Conservation (phyloP, 2,888 invertebrate genomes). For the Ptychoptera contaminata region DNA sequence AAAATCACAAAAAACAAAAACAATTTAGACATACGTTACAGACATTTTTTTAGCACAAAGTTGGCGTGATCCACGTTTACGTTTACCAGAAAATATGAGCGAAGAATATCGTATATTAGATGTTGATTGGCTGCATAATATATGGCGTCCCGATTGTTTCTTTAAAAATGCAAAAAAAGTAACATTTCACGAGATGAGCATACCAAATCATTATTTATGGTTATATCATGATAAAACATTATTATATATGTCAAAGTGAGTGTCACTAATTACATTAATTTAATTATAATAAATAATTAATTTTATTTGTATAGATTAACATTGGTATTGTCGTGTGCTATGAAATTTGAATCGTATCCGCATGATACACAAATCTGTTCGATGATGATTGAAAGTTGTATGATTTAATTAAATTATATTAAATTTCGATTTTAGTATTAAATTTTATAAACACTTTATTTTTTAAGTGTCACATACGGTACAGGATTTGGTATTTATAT, state of each 20-base stretch:
- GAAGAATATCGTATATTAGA: slow-evolving; percentile 80
- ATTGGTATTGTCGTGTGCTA: slow-evolving; percentile 78
- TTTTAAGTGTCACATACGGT: slow-evolving; percentile 69
- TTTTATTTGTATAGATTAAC: slow-evolving; percentile 49
- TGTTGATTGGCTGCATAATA: slow-evolving; percentile 77
- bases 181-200: slow-evolving; percentile 91
- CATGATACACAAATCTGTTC: slow-evolving; percentile 88
- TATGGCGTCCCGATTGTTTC: slow-evolving; percentile 88
- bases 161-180: slow-evolving; percentile 87
- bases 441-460: neutral
- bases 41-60: slow-evolving; percentile 86
- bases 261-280: slow-evolving; percentile 9
- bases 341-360: slow-evolving; percentile 88
- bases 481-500: slow-evolving; percentile 76
- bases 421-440: neutral
- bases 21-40: slow-evolving; percentile 70
- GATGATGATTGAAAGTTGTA: slow-evolving; percentile 89
- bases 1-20: neutral
- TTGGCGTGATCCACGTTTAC: slow-evolving; percentile 77
- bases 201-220: slow-evolving; percentile 87
- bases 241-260: slow-evolving; percentile 84
- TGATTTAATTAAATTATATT: slow-evolving; percentile 31
- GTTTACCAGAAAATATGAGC: slow-evolving; percentile 86
- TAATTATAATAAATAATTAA: neutral
- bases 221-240: slow-evolving; percentile 81